phyloP scores from a whole-genome alignment of 2,888 invertebrate species.

The Dolichomitus sp. region DNA sequence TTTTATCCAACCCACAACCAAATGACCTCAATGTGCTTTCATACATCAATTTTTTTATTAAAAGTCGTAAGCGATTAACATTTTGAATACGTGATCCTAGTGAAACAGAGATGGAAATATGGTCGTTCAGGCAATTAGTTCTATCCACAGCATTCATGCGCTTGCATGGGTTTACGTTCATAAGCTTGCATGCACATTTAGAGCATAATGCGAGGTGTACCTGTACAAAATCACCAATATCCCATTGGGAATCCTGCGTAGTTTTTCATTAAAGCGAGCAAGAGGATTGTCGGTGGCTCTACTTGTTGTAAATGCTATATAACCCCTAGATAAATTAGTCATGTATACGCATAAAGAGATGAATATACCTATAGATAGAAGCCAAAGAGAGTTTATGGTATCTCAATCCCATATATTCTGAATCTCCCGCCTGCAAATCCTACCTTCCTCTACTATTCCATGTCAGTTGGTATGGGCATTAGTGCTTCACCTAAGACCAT shows the following conservation, averaged over 20 bases:
- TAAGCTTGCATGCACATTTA: conserved; percentile 19
- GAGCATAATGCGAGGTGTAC: conserved; percentile 10
- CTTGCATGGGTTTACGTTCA: conserved; percentile 3
- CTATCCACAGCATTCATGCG: conserved; percentile 33
- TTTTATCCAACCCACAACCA: too few relatives aligned
- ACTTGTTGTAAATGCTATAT: conserved; percentile 56
- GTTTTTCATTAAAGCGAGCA: conserved; percentile 47
- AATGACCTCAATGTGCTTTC: too few relatives aligned
- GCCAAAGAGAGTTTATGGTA: conserved; percentile 47
- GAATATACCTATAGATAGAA: not conserved
- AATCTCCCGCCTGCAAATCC: conserved; percentile 43
- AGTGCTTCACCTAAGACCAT: not conserved
- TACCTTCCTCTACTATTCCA: conserved; percentile 27
- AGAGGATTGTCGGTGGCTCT: conserved; percentile 33
- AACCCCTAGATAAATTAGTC: conserved; percentile 58
- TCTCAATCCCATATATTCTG: conserved; percentile 11
- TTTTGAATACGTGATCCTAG: not conserved
- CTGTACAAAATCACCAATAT: conserved; percentile 52
- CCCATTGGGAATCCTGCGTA: conserved; percentile 36
- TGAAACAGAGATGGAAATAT: not conserved
- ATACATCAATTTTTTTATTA: not conserved
- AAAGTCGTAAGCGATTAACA: not conserved
- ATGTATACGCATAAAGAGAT: not conserved
- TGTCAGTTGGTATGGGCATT: conserved; percentile 1
- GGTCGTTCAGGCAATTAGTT: conserved; percentile 36